Base-by-base conservation (phyloP, 2,888 invertebrate genomes). In the Theretra japonica region DNA sequence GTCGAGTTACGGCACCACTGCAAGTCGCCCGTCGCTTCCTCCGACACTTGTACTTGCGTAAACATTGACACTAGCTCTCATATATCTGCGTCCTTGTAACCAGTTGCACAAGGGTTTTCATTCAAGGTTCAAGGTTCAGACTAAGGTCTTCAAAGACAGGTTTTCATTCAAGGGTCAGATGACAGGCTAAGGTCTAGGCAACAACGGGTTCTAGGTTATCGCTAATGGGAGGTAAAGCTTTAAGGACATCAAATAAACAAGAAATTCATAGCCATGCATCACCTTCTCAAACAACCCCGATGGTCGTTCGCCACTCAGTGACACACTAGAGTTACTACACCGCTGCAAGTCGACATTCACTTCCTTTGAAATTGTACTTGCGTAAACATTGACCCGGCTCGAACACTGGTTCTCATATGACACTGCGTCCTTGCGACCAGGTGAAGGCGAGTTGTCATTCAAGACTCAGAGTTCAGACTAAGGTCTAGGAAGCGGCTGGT, bases 11-110 rank as follows among this genome's bases (percentile, higher is more conserved):
- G 23, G 15, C 15, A 48, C 65, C 41, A 23, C 15, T 17, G 17
- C 50, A 17, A 53, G 50, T 58, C 23, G 58, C 8, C 8, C 33
- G 62, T 65, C 65, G 41, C 48, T 65, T 65, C 65, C 65, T 65
- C 48, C 21, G 48, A 41, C 48, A 41, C 11, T 23, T 60, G 60
- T 28, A 59, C 65, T 11, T 23, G 48, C 41, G 41, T 65, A 41
- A 53, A 65, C 65, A 41, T 48, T 65, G 33, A 65, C 65, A 65
- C 48, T 1, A 41, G 41, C 41, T 60, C 23, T 7, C 21, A 19
- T 21, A 21, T 65, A 23, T 41, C 62, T 4, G 23, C 23, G 65
- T 65, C 65, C 65, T 65, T 65, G 65, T n/a, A 17, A 53, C 53
- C 17, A 41, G 41, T 15, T 41, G n/a, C 5, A 17, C n/a, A 53